phyloP scores from a whole-genome alignment of 2,797 vertebrate genomes.

The Sarcophilus harrisii region DNA sequence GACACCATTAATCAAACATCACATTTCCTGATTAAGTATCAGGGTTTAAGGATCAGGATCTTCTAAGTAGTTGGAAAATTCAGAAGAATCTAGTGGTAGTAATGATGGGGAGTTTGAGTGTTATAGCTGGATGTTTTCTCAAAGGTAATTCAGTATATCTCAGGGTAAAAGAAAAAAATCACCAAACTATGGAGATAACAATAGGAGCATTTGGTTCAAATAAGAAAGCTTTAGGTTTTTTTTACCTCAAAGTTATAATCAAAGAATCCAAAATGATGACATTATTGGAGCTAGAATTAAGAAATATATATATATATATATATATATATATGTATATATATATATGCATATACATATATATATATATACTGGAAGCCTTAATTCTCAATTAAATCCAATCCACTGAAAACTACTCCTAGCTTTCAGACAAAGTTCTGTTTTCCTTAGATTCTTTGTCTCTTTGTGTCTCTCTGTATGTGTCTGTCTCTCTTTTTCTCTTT shows the following conservation, averaged over 20 bases:
- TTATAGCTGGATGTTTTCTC: background rate
- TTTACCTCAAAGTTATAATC: background rate
- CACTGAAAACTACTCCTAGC: too few species aligned
- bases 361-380: background rate
- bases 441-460: background rate
- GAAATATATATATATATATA: too few species aligned
- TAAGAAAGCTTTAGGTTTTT: background rate
- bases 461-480: rapidly evolving
- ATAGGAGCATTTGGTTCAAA: background rate
- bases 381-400: background rate
- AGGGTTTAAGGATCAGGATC: background rate
- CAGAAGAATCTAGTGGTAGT: background rate
- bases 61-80: background rate
- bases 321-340: too few species aligned
- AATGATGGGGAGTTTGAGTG: background rate
- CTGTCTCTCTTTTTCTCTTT: too few species aligned
- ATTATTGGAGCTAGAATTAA: background rate
- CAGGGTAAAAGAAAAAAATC: background rate
- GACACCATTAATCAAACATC: background rate
- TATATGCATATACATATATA: too few species aligned
- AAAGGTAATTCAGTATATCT: background rate
- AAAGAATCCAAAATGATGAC: background rate
- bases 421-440: background rate
- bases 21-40: background rate
- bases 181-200: background rate